Percentiles rank a stretch among this genome's conserved stretches.
These are phyloP conservation scores for Scotopteryx bipunctaria DNA, from an alignment of 2,888 invertebrate species.

Conservation along the genomic window DNA sequence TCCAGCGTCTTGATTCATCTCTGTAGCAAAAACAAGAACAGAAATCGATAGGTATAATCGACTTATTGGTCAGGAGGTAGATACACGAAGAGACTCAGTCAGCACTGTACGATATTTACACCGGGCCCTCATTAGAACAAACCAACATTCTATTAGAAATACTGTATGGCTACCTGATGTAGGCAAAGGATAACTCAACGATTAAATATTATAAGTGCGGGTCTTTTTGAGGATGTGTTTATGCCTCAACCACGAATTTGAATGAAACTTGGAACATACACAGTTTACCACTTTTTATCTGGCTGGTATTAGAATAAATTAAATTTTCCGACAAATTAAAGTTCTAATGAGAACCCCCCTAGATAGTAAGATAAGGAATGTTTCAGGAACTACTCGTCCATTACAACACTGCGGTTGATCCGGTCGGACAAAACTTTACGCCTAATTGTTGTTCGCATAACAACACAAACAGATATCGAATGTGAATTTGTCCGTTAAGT, in stretches of 20 bases:
- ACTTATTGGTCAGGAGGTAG: constrained; percentile 58
- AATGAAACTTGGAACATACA: no score
- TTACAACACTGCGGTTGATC: constrained; percentile 1
- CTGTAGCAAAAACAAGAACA: constrained; percentile 20
- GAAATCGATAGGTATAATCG: constrained; percentile 29
- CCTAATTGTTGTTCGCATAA: not conserved
- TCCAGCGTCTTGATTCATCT: constrained; percentile 20
- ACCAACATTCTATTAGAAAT: no score
- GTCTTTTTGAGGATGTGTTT: no score
- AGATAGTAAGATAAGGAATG: not conserved
- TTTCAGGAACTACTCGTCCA: not conserved
- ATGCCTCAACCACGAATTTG: no score
- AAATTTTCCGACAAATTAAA: no score
- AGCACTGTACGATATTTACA: constrained; percentile 22
- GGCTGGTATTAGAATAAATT: no score
- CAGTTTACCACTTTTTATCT: no score
- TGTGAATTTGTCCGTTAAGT: not conserved
- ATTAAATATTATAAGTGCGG: no score
- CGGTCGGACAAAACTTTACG: constrained; percentile 4
- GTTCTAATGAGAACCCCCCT: not conserved
- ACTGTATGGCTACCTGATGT: no score
- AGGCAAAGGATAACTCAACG: no score
- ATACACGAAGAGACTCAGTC: constrained; percentile 38
- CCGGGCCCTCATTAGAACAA: not conserved
- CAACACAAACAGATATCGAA: not conserved